Percentiles rank a stretch among this genome's conserved stretches.
Conservation (phyloP, 2,113 vertebrate species). For the Vimba vimba region DNA sequence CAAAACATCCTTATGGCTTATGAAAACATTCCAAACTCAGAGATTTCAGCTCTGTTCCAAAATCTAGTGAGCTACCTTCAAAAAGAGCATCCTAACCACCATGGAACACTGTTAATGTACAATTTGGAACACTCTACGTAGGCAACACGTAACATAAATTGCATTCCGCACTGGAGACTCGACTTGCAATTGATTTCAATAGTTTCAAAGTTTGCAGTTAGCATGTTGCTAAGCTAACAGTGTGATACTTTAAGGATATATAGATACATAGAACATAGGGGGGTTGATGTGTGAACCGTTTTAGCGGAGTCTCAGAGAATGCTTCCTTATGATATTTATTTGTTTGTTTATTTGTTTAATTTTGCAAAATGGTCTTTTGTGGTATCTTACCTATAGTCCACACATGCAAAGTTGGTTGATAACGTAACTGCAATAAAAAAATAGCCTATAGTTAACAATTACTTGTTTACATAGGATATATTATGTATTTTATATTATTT, state of each 20-base stretch:
- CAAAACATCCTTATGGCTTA: background rate
- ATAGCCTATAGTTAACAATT: no score
- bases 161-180: background rate
- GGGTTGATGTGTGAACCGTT: no score
- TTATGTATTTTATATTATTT: no score
- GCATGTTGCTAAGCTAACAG: background rate
- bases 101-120: background rate
- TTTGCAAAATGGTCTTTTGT: no score
- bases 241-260: background rate
- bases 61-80: background rate
- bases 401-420: no score
- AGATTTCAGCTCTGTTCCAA: background rate
- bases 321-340: no score
- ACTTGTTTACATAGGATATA: no score
- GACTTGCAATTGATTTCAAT: background rate
- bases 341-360: no score
- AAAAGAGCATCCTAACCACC: background rate
- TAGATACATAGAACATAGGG: background rate
- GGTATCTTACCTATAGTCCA: no score
- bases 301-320: no score
- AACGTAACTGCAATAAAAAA: no score
- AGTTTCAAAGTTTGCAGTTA: background rate
- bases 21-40: constrained; percentile 2
- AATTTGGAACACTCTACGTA: background rate
- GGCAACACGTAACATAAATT: background rate